Evolutionary conservation across 2,888 invertebrate genomes (phyloP), one percentile per base, ranked within the genome.

Genomic region (Oligia fasciuncula): DNA sequence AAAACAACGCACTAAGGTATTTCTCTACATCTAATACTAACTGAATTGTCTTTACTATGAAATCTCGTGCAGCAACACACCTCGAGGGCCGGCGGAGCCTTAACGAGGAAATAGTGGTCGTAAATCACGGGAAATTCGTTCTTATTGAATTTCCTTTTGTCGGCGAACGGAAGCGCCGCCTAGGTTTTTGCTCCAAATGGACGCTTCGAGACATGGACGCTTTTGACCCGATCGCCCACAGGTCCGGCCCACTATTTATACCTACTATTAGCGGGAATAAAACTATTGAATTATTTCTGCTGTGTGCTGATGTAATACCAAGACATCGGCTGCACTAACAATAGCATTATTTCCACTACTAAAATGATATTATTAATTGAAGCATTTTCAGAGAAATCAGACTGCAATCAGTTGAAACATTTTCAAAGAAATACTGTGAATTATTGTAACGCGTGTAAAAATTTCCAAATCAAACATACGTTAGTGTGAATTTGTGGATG

Each of bases 111-210:
- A 96, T 97, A 96, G 96, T 96, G 95, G 94, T 92, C 94, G 96
- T 96, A 96, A 96, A 96, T 96, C 96, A 96, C 92, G 93, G 96
- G 94, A 96, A 96, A 96, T 95, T 96, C 95, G 93, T 94, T 95
- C 96, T 96, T 96, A 97, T 96, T 96, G 96, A 97, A 97, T 97
- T 96, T 96, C 95, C 96, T 95, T 94, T 95, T 93, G 94, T 94
- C 93, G 93, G 94, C 87, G 90, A 93, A 92, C 93, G 94, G 94
- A 95, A 94, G 93, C 92, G 85, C 91, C 91, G 93, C 93, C 94
- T 93, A 92, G 91, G 93, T 96, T 96, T 96, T 96, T 95, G 93
- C 94, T 94, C 93, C 91, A 88, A 94, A 94, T 93, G 93, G 93
- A 94, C 93, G 94, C 92, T 90, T 90, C 87, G 89, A 92, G 94